phyloP scores from a whole-genome alignment of 1,140 invertebrate species.

The Drosophila albomicans region DNA sequence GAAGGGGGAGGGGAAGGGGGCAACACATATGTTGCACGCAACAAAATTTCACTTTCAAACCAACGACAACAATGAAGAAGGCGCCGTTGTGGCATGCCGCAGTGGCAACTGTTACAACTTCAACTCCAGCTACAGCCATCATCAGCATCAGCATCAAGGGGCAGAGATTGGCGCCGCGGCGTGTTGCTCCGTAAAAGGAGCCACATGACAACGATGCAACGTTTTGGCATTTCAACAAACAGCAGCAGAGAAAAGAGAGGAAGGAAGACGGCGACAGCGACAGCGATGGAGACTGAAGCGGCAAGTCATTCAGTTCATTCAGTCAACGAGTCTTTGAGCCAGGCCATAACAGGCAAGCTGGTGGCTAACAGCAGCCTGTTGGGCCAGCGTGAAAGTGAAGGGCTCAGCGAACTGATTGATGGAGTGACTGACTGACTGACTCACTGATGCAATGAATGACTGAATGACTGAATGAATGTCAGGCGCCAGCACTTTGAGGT shows the following conservation, averaged over 20 bases:
- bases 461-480: constrained; percentile 23
- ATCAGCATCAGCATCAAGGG: constrained; percentile 20
- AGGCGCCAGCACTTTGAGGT: constrained; percentile 14
- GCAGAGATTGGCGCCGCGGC: constrained; percentile 51
- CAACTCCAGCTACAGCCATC: constrained; percentile 11
- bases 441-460: constrained; percentile 50
- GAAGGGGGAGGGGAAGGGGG: neutral
- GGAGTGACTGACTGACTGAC: constrained; percentile 20
- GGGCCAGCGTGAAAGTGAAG: constrained; percentile 71
- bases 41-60: constrained; percentile 77
- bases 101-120: constrained; percentile 44
- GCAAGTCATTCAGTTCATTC: constrained; percentile 37
- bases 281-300: constrained; percentile 1
- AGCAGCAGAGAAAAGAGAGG: neutral
- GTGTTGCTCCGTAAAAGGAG: constrained; percentile 65
- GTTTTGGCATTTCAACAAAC: constrained; percentile 67
- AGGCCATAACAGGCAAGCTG: constrained; percentile 17
- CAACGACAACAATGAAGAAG: constrained; percentile 43
- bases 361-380: constrained; percentile 28
- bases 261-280: neutral
- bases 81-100: constrained; percentile 34
- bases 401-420: constrained; percentile 50
- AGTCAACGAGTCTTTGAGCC: constrained; percentile 38
- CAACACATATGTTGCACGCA: constrained; percentile 56
- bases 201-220: constrained; percentile 58